Conservation (phyloP, 2,113 vertebrate species). For the Tyrannus savana region DNA sequence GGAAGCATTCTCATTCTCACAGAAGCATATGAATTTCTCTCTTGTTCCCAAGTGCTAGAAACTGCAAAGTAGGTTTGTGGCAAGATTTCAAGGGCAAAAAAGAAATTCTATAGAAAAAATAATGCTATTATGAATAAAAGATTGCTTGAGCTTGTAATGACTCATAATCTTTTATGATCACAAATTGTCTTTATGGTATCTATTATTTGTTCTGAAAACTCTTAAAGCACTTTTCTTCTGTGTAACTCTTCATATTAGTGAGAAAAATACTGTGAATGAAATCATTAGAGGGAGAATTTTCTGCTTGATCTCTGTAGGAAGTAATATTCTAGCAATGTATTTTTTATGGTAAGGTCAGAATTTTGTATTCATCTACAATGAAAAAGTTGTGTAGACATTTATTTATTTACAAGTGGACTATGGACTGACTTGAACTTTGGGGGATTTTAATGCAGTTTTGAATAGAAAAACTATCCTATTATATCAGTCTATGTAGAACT, state of each 20-base stretch:
- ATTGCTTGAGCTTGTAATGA: neutral
- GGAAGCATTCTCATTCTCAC: neutral
- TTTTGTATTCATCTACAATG: neutral
- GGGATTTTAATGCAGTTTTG: neutral
- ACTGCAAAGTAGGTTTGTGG: neutral
- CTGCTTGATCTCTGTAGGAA: neutral
- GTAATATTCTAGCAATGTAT: neutral
- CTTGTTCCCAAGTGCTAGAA: neutral
- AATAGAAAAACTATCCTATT: neutral
- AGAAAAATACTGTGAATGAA: neutral
- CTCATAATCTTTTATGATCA: neutral
- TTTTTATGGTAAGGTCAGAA: neutral
- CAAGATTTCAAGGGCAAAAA: neutral
- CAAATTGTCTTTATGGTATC: neutral
- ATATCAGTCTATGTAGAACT: neutral
- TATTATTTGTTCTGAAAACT: neutral
- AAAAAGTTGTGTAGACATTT: neutral
- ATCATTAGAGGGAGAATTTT: neutral
- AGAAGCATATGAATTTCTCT: neutral
- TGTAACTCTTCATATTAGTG: neutral
- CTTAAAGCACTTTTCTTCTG: neutral
- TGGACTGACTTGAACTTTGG: neutral
- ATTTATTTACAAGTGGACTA: neutral
- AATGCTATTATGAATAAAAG: neutral
- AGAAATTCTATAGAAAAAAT: neutral